phyloP scores from a whole-genome alignment of 92 coral and sea anemone species.

The Zoanthus sansibaricus region DNA sequence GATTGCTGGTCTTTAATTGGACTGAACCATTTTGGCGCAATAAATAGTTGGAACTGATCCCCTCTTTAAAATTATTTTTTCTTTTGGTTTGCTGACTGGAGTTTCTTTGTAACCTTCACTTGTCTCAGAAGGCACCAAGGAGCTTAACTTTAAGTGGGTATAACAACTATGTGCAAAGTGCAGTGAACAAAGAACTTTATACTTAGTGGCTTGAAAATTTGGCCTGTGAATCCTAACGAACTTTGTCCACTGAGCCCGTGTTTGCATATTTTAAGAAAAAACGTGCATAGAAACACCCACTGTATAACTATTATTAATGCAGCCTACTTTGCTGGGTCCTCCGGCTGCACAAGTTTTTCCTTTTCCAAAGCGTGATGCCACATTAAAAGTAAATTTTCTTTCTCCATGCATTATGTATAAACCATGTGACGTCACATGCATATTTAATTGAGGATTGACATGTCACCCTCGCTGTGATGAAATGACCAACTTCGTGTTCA shows the following conservation, averaged over 20 bases:
- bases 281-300: not conserved
- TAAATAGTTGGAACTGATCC: conserved; percentile 16
- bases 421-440: conserved; percentile 1
- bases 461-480: no score
- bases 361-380: not conserved
- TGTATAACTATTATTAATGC: not conserved
- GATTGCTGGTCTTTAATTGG: conserved; percentile 14
- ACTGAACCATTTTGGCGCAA: conserved; percentile 6
- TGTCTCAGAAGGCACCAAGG: not conserved
- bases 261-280: not conserved
- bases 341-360: conserved; percentile 3
- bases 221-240: no score
- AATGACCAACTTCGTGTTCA: no score
- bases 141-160: not conserved
- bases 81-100: not conserved
- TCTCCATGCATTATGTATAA: not conserved
- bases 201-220: not conserved
- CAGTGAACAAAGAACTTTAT: conserved; percentile 17
- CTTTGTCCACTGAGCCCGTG: not conserved
- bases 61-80: conserved; percentile 9
- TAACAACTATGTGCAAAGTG: conserved; percentile 5
- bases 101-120: not conserved
- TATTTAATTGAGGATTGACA: no score
- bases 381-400: not conserved
- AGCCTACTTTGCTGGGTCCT: conserved; percentile 26